Percentiles rank a stretch among this genome's conserved stretches.
Conservation (phyloP, 2,888 invertebrate genomes). For the Leptura quadrifasciata region DNA sequence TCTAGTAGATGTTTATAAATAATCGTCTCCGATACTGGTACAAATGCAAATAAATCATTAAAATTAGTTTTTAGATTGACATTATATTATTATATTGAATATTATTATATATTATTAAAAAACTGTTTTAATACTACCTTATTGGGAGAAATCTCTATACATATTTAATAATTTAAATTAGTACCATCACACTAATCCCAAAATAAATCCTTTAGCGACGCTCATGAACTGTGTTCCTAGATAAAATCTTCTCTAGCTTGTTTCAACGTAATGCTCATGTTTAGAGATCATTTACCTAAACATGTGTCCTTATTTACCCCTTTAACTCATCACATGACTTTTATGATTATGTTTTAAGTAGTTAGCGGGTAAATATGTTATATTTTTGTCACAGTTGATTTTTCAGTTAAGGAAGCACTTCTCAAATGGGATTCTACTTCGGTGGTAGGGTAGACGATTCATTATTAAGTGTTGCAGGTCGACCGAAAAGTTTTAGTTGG, state of each 20-base stretch:
- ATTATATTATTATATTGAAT: too few species aligned
- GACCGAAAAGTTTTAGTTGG: too few species aligned
- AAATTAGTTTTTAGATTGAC: too few species aligned
- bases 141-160: too few species aligned
- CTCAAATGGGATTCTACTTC: neutral
- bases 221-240: slow-evolving; percentile 2
- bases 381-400: slow-evolving; percentile 38
- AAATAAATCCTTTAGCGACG: neutral
- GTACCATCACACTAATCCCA: too few species aligned
- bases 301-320: slow-evolving; percentile 52
- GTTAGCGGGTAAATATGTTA: slow-evolving; percentile 45
- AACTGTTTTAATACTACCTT: too few species aligned
- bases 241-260: slow-evolving; percentile 26
- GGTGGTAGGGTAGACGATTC: neutral
- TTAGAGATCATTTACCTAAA: slow-evolving; percentile 47
- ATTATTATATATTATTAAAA: too few species aligned
- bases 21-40: too few species aligned
- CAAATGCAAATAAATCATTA: too few species aligned
- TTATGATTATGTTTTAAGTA: slow-evolving; percentile 54
- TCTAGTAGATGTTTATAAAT: too few species aligned
- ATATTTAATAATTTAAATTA: too few species aligned
- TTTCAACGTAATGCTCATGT: slow-evolving; percentile 29
- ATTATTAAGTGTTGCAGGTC: too few species aligned
- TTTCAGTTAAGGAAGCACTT: slow-evolving; percentile 13
- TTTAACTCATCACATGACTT: slow-evolving; percentile 57